Evolutionary conservation across 2,113 vertebrate species (phyloP), one percentile per base, ranked within the genome.

Genomic region (Actenoides lindsayi): DNA sequence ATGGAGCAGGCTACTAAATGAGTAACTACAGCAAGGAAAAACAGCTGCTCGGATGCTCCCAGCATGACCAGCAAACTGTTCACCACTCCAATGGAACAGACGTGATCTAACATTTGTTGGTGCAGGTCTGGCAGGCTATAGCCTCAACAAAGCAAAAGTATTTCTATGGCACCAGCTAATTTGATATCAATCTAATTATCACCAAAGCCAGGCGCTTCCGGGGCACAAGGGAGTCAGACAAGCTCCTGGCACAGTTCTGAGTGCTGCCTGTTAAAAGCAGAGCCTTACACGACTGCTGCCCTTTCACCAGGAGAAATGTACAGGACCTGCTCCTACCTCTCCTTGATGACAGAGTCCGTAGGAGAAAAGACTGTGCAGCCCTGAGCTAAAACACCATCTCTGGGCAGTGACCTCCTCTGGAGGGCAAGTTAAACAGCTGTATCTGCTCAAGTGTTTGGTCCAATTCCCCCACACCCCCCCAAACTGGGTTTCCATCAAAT

Each of bases 251-350:
- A 17, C 20, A 83, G 31, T 67, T 62, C 50, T 7, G 31, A 68
- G 1, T 31, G 15, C 50, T 50, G 10, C 25, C 6, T 19, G 28
- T 65, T 65, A 50, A 57, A 57, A 44, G 59, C 44, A 35, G 42
- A 87, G 46, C 46, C 20, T 30, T n/a, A 9, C 1, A 3, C 0
- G 10, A 33, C 27, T 6, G 10, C 23, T 56, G 48, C 7, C 53
- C n/a, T 83, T 73, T 25, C 31, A 13, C 33, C 78, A 46, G 51
- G 24, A 83, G 54, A 77, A 67, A 9, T 0, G 8, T 8, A 17
- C 19, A n/a, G 12, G 10, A 17, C 27, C 51, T 56, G 41, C 39
- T 63, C 62, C 15, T 2, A 7, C 16, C 50, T 30, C 6, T n/a
- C 39, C 77, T n/a, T 24, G 31, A 46, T 48, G 42, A 63, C 39